Evolutionary conservation across 2,797 vertebrate species (phyloP), one percentile per base, ranked within the genome.

Genomic region (Xerus rutilus): DNA sequence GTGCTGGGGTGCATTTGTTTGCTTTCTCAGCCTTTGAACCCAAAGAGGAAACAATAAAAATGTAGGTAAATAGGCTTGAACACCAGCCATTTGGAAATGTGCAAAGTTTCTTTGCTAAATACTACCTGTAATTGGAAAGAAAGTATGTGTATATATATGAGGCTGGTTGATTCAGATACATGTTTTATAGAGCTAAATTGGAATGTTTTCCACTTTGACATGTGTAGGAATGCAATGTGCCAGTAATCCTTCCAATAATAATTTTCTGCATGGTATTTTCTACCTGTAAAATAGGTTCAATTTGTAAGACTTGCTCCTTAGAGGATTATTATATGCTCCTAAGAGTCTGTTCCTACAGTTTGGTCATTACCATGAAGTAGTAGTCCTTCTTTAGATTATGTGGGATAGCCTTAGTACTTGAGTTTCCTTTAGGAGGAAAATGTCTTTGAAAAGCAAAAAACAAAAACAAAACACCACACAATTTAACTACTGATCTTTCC

Each of bases 261-360:
- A 76, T 77, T 89, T 92, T 89, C 39, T 89, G 93, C 59, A 93
- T 89, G 65, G 52, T 67, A 81, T 95, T 91, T 77, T 93, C 57
- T n/a, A 94, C 32, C 73, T 32, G 25, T 52, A 89, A 93, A 96
- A 92, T 86, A 96, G 45, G 65, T 96, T 96, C 49, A 13, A 35
- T 94, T 86, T 84, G 25, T 94, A 77, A 84, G 77, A 89, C 35
- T 79, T 95, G 45, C 62, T 95, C 86, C 69, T 83, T 89, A 57
- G 79, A 86, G 72, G 62, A 96, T 84, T 59, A 73, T 69, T 97
- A 73, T 79, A 64, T 57, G 47, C 35, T 89, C 62, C 57, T 57
- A 69, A 84, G 52, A 47, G 65, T 96, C 30, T 77, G 11, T 69
- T 89, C 62, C 62, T 82, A 93, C 54, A 81, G 39, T 25, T 89